These are phyloP conservation scores for Noctua fimbriata DNA, from an alignment of 2,888 invertebrate genomes.

Conservation along the genomic window DNA sequence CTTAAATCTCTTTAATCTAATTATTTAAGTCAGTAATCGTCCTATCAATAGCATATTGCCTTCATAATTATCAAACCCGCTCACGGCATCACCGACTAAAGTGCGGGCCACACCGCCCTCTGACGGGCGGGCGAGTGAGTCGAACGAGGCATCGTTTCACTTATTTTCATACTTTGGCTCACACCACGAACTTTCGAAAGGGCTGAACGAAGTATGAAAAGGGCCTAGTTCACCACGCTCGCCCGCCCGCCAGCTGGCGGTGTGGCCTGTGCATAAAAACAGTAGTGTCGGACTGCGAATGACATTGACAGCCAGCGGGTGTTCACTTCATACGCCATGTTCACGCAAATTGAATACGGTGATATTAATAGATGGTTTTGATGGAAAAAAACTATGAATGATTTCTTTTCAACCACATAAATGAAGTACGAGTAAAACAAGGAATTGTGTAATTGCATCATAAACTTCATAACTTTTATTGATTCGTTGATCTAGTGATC, in stretches of 20 bases:
- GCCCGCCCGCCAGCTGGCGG: too few relatives aligned
- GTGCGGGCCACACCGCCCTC: too few relatives aligned
- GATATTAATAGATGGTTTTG: not conserved
- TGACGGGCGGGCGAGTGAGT: too few relatives aligned
- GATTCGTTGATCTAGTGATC: not conserved
- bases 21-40: not conserved
- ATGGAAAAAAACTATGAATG: not conserved
- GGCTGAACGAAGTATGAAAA: too few relatives aligned
- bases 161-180: too few relatives aligned
- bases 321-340: slow-evolving; percentile 18
- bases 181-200: too few relatives aligned
- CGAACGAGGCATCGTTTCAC: too few relatives aligned
- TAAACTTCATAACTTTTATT: not conserved
- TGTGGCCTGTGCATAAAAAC: slow-evolving; percentile 5
- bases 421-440: not conserved
- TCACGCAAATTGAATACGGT: slow-evolving; percentile 15
- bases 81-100: slow-evolving; percentile 14
- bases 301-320: slow-evolving; percentile 27
- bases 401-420: not conserved
- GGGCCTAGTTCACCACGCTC: too few relatives aligned
- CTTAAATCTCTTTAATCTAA: not conserved
- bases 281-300: slow-evolving; percentile 18
- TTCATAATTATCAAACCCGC: slow-evolving; percentile 10
- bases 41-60: not conserved
- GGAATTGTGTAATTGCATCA: not conserved